phyloP scores from a whole-genome alignment of 1,140 invertebrate species.

The Penaeus chinensis region DNA sequence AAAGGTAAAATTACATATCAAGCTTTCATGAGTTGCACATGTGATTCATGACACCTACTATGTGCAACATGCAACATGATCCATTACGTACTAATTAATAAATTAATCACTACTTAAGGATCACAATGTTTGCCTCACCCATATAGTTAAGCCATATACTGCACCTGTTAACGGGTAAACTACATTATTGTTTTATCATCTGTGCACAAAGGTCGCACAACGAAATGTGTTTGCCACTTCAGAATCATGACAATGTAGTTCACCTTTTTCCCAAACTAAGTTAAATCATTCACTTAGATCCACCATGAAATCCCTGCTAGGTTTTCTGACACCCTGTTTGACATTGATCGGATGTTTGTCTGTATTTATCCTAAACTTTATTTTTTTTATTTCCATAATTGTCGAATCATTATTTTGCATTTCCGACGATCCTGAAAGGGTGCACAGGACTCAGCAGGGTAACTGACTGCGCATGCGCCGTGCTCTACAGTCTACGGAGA shows the following conservation, averaged over 20 bases:
- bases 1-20: constrained; percentile 43
- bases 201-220: neutral
- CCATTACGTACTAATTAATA: constrained; percentile 16
- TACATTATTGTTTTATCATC: neutral
- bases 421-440: constrained; percentile 1
- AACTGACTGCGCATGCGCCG: constrained; percentile 18
- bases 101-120: constrained; percentile 11
- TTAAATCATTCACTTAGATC: constrained; percentile 20
- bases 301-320: constrained; percentile 10
- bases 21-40: constrained; percentile 36
- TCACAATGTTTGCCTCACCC: constrained; percentile 7
- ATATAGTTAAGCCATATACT: neutral
- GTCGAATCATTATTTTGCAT: too few relatives aligned
- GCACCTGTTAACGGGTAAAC: constrained; percentile 22
- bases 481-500: constrained; percentile 18
- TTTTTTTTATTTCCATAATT: neutral
- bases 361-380: neutral
- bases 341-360: neutral
- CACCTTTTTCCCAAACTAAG: neutral
- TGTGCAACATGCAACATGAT: constrained; percentile 37
- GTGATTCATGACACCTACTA: constrained; percentile 33
- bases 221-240: neutral
- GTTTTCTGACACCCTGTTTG: constrained; percentile 6
- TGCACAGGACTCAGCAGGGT: constrained; percentile 22
- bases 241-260: neutral